Evolutionary conservation across 2,888 invertebrate genomes (phyloP).

Genomic region (Ephialtes manifestator): DNA sequence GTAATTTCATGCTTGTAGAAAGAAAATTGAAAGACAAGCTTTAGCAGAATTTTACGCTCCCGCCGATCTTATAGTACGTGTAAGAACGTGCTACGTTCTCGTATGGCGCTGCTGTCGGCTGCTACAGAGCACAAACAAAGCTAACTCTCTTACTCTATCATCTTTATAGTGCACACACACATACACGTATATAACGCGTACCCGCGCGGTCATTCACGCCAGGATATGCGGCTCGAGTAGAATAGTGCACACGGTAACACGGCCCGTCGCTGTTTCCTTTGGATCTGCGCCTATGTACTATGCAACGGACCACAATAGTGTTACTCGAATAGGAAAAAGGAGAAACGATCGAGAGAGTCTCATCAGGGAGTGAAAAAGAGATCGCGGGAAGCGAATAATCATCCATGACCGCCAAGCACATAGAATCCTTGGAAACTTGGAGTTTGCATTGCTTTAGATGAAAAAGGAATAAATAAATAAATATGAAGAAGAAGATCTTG

Average conservation of each 20-base stretch:
- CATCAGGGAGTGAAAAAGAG: background rate
- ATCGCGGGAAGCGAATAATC: background rate
- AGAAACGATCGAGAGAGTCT: slow-evolving; percentile 1
- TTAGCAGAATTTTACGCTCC: background rate
- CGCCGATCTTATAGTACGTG: background rate
- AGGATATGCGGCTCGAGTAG: slow-evolving; percentile 54
- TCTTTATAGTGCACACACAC: slow-evolving; percentile 35
- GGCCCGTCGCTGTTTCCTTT: background rate
- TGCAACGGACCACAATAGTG: background rate
- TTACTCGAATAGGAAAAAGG: background rate
- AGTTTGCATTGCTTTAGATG: background rate
- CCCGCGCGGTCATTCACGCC: slow-evolving; percentile 65
- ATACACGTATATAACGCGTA: slow-evolving; percentile 38
- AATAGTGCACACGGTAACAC: slow-evolving; percentile 21
- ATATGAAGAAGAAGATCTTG: no score
- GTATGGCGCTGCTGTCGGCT: background rate
- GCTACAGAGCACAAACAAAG: background rate
- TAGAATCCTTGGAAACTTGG: background rate
- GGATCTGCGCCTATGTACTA: background rate
- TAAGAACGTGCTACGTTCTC: background rate
- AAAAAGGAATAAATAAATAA: no score
- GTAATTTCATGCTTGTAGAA: no score
- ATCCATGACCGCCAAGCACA: background rate
- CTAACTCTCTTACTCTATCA: slow-evolving; percentile 43
- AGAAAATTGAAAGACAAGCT: no score